These are phyloP conservation scores for Enteromius radiatus DNA, from an alignment of 2,797 vertebrate species.

Conservation along the genomic window DNA sequence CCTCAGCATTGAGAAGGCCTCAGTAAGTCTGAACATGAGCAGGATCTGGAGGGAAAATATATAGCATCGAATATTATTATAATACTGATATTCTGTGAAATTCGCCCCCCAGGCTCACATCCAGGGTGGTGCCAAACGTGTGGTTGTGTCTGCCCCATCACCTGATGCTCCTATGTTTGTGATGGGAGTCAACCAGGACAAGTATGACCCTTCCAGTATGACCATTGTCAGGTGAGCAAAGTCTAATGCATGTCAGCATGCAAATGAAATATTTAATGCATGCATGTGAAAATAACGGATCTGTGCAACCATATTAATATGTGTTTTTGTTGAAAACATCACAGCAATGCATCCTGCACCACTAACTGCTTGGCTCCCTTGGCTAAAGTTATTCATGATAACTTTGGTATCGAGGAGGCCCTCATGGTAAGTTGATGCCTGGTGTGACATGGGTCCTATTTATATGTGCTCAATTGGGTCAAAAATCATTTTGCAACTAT, in stretches of 20 bases:
- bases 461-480: neutral
- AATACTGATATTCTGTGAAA: neutral
- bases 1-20: conserved; percentile 83
- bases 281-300: conserved; percentile 14
- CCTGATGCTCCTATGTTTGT: conserved; percentile 90
- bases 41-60: neutral
- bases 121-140: conserved; percentile 82
- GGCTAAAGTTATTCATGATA: conserved; percentile 90
- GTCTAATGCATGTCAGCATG: neutral
- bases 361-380: conserved; percentile 93
- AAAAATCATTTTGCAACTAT: neutral
- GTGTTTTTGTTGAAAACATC: conserved; percentile 49
- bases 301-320: conserved; percentile 12
- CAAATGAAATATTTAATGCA: neutral
- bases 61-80: neutral
- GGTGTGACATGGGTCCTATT: neutral
- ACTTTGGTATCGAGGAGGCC: conserved; percentile 87
- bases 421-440: conserved; percentile 82
- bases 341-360: conserved; percentile 91
- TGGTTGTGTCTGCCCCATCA: conserved; percentile 86
- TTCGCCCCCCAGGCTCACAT: conserved; percentile 75
- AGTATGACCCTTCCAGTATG: conserved; percentile 85
- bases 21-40: conserved; percentile 71
- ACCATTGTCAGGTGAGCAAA: conserved; percentile 82
- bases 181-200: conserved; percentile 89